Evolutionary conservation across 2,888 invertebrate genomes (phyloP), one percentile per base, ranked within the genome.

Genomic region (Pseudococcus longispinus): DNA sequence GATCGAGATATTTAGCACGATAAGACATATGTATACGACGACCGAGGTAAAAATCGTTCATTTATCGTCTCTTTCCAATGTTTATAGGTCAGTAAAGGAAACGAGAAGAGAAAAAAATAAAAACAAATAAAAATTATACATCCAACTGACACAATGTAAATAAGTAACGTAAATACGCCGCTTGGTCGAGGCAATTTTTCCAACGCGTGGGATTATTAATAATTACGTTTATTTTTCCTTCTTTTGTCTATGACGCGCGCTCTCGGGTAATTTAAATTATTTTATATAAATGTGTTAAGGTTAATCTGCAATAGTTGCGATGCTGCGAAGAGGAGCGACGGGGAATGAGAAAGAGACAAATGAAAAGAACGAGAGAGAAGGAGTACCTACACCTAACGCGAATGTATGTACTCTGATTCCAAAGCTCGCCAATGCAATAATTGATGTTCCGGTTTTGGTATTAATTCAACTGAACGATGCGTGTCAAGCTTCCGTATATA

Each of bases 401-500:
- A 46, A 15, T 46, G n/a, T n/a, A 60, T n/a, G 20, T 60, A 60
- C 60, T 20, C 51, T 13, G 37, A 37, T 51, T 51, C n/a, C n/a
- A 60, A 60, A 60, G 60, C 20, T 60, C 60, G 60, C 60, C 60
- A 60, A 60, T 20, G 60, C 60, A 60, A n/a, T 60, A 60, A 60
- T 60, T 60, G 60, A 60, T 60, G 60, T 60, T 60, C 60, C 60
- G 60, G 60, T 60, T 60, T 60, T 23, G 60, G 60, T 60, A 60
- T 60, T 60, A 60, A 60, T 60, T 60, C 60, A 60, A 60, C 60
- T 60, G 60, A 15, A 60, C 60, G 60, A n/a, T 60, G 60, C 60
- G 60, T 60, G 60, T 60, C 60, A 60, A 60, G 60, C 60, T 60
- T 60, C 60, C 60, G 60, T 60, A 60, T 60, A 60, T 60, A 60